Percentiles rank a stretch among this genome's conserved stretches.
These are phyloP conservation scores for Watsonalla binaria DNA, from an alignment of 2,888 invertebrate species.

Conservation along the genomic window DNA sequence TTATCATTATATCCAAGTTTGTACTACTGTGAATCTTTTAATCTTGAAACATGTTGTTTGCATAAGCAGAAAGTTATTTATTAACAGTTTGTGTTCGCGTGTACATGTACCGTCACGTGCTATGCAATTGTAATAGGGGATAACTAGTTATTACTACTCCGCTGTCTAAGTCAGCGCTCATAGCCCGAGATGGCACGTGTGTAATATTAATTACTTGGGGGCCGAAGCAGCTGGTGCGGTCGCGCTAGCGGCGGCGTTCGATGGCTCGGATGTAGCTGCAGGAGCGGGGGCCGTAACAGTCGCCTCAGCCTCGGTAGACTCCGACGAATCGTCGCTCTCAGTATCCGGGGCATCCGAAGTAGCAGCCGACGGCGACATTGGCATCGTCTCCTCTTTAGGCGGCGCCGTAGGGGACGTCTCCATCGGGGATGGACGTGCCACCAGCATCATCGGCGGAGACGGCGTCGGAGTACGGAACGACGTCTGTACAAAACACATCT, in stretches of 20 bases:
- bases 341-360: neutral
- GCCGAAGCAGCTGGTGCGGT: neutral
- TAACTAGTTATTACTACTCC: too few species aligned
- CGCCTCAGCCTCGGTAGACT: neutral
- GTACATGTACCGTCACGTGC: too few species aligned
- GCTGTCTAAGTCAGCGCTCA: too few species aligned
- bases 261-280: neutral
- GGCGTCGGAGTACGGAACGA: neutral
- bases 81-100: too few species aligned
- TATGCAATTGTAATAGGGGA: too few species aligned
- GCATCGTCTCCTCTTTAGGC: constrained; percentile 11
- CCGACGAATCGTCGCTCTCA: neutral
- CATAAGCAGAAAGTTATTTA: too few species aligned
- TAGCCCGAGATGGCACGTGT: too few species aligned
- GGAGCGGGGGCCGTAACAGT: neutral
- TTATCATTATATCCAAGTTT: too few species aligned
- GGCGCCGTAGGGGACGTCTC: constrained; percentile 17
- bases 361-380: neutral
- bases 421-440: constrained; percentile 16
- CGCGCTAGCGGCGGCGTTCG: constrained; percentile 59
- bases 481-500: too few species aligned
- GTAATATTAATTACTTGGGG: neutral
- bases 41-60: too few species aligned
- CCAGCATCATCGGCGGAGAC: constrained; percentile 1
- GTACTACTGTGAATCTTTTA: too few species aligned